Conservation (phyloP, 2,797 vertebrate species). For the Scarus forsteni region DNA sequence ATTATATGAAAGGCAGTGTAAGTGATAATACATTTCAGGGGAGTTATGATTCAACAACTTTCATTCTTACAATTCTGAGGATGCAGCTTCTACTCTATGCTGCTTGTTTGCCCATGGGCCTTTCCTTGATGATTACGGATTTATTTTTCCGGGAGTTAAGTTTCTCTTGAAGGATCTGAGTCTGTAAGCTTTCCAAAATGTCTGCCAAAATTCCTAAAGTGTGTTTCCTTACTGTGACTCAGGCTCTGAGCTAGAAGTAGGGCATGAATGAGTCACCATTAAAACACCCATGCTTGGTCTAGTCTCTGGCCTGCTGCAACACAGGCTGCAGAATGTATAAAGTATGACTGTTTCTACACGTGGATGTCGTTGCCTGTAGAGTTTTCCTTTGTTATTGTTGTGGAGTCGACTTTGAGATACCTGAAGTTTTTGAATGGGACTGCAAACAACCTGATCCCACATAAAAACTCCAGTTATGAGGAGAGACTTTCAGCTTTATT, state of each 20-base stretch:
- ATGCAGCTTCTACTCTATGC: background rate
- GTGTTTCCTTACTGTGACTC: conserved; percentile 63
- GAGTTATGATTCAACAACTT: conserved; percentile 3
- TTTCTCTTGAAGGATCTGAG: conserved; percentile 53
- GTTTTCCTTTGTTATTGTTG: conserved; percentile 1
- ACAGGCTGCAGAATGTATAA: background rate
- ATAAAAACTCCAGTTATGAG: background rate
- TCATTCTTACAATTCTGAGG: conserved; percentile 16
- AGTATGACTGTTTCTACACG: conserved; percentile 3
- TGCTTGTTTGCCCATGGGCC: conserved; percentile 5
- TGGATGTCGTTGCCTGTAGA: background rate
- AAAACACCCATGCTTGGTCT: conserved; percentile 47
- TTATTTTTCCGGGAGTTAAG: conserved; percentile 28
- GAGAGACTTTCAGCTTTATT: background rate
- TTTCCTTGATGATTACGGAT: conserved; percentile 11
- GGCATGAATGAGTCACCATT: conserved; percentile 63
- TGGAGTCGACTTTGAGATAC: background rate
- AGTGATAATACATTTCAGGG: conserved; percentile 5
- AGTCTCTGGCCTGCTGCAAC: conserved; percentile 21
- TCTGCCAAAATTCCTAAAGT: conserved; percentile 61
- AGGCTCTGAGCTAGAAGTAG: conserved; percentile 64
- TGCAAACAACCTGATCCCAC: background rate
- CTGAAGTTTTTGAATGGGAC: background rate
- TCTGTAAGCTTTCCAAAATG: conserved; percentile 57
- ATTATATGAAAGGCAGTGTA: conserved; percentile 19